Evolutionary conservation across 2,888 invertebrate genomes (phyloP), one percentile per base, ranked within the genome.

Genomic region (Pollenia labialis): DNA sequence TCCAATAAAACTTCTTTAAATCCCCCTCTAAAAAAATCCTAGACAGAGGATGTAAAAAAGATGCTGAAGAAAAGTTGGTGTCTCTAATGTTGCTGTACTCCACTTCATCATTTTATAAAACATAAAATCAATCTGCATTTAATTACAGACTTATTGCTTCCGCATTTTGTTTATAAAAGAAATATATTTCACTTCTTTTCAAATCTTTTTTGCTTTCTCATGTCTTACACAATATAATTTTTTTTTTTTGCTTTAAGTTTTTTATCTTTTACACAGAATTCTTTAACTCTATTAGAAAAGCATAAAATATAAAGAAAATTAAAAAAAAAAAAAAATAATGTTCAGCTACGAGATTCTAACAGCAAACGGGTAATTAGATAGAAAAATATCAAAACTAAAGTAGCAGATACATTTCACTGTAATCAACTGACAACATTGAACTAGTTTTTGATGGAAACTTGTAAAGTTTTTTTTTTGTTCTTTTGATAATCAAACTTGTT

Each of bases 111-210:
- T 84, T 66, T 66, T 23, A 44, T 44, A 52, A 79, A 79, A 79
- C 40, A 23, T 54, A 68, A 84, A 84, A 76, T 81, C 84, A 87
- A 87, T 87, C 81, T 84, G 71, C 83, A 87, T 87, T 87, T 87
- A 87, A 87, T 87, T 87, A 87, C 68, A 81, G 66, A 68, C 72
- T 84, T 81, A 81, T 77, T 68, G 81, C 87, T 87, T 87, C 87
- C 87, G 87, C 80, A 77, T 84, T 87, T 81, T 77, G 72, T 84
- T 84, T 81, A 44, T 62, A 69, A 40, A 32, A 69, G 52, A 68
- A 75, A 56, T 60, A 58, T 18, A 54, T 42, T 32, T 23, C 50
- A 23, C 18, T 42, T 40, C 23, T 32, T 64, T 46, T 56, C 3
- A 12, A 32, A 10, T 6, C 12, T 50, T 48, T 40, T 40, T 32